Evolutionary conservation across 2,113 vertebrate species (phyloP).

Genomic region (Paedocypris sp.): DNA sequence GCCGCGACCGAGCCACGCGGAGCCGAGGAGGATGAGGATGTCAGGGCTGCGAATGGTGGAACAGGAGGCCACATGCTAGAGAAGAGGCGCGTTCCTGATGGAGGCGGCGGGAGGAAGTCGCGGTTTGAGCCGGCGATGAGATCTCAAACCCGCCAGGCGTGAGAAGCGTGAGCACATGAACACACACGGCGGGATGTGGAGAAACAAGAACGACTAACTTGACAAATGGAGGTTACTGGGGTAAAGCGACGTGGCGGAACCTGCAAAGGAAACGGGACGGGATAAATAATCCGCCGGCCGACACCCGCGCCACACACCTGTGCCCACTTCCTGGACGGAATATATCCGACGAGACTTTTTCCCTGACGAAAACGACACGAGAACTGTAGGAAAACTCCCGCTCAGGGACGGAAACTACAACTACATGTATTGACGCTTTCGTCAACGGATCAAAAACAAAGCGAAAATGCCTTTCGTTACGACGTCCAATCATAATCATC

Average conservation of each 20-base stretch:
- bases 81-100: constrained; percentile 68
- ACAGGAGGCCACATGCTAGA: constrained; percentile 90
- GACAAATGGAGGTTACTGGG: constrained; percentile 92
- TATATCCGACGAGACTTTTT: too few relatives aligned
- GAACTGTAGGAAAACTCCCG: too few relatives aligned
- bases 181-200: constrained; percentile 69
- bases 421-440: too few relatives aligned
- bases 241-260: constrained; percentile 86
- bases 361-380: too few relatives aligned
- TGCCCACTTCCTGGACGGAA: too few relatives aligned
- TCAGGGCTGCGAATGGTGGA: constrained; percentile 67
- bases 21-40: constrained; percentile 65
- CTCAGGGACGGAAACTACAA: too few relatives aligned
- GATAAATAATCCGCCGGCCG: constrained; percentile 73
- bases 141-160: constrained; percentile 62
- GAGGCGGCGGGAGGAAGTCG: constrained; percentile 65
- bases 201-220: constrained; percentile 92
- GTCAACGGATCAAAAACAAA: too few relatives aligned
- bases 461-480: too few relatives aligned
- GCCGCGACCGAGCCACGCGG: constrained; percentile 54
- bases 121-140: constrained; percentile 75
- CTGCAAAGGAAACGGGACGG: constrained; percentile 78
- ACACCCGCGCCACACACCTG: too few relatives aligned
- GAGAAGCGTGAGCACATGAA: constrained; percentile 60
- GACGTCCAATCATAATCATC: too few relatives aligned